These are phyloP conservation scores for Falco peregrinus DNA, from an alignment of 2,797 vertebrate species.

Conservation along the genomic window DNA sequence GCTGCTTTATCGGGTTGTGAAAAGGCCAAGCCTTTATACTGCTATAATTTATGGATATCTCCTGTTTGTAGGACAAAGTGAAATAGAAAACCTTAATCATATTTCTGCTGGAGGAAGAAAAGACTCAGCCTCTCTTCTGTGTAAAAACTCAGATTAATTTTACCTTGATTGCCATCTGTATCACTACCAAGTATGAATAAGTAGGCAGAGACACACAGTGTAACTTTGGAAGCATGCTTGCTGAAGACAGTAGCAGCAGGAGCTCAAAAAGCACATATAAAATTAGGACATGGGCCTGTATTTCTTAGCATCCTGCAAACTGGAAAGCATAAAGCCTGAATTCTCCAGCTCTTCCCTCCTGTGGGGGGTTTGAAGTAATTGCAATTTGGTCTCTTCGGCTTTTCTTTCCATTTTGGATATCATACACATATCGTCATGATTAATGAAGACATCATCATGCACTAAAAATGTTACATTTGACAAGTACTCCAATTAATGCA, in stretches of 20 bases:
- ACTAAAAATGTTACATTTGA: constrained; percentile 35
- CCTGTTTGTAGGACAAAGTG: constrained; percentile 55
- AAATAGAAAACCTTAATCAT: constrained; percentile 52
- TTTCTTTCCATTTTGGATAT: constrained; percentile 33
- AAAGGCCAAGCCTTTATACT: constrained; percentile 49
- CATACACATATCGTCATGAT: neutral
- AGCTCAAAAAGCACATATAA: neutral
- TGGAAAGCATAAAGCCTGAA: neutral
- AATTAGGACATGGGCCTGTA: neutral
- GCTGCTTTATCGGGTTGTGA: constrained; percentile 25
- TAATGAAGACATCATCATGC: constrained; percentile 22
- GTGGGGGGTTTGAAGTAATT: neutral
- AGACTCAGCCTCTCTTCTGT: neutral
- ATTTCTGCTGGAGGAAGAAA: constrained; percentile 32
- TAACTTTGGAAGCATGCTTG: neutral
- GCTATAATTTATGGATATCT: constrained; percentile 58
- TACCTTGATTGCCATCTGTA: neutral
- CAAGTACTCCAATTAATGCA: constrained; percentile 36
- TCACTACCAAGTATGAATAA: neutral
- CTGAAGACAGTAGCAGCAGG: neutral
- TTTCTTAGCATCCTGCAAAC: neutral
- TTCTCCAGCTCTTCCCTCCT: neutral
- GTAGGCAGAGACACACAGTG: neutral
- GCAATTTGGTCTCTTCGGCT: neutral
- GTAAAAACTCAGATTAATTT: constrained; percentile 40